These are phyloP conservation scores for Vidua chalybeata DNA, from an alignment of 2,113 vertebrate species.

Conservation along the genomic window DNA sequence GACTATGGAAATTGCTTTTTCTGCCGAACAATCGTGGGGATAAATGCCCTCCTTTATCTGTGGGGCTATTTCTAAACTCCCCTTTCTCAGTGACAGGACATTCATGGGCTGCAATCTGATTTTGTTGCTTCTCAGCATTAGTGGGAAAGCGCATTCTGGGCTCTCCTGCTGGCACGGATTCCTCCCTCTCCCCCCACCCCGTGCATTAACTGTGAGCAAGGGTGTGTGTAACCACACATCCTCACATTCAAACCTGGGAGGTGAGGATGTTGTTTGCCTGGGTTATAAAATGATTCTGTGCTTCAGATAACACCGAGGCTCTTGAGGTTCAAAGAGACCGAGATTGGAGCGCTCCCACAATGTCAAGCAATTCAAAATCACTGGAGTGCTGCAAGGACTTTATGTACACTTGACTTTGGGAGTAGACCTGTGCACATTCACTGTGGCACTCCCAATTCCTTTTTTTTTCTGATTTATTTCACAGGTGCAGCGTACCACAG, in stretches of 20 bases:
- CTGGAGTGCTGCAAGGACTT: slow-evolving; percentile 44
- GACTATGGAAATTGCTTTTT: slow-evolving; percentile 64
- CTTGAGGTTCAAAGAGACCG: slow-evolving; percentile 42
- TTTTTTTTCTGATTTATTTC: not conserved
- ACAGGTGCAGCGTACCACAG: not conserved
- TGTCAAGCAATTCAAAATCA: slow-evolving; percentile 52
- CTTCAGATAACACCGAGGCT: slow-evolving; percentile 3
- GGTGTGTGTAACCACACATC: not conserved
- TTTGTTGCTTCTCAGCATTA: not conserved
- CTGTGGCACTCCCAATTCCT: not conserved
- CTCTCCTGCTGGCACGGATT: not conserved
- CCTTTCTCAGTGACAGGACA: slow-evolving; percentile 15
- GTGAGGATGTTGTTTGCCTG: not conserved
- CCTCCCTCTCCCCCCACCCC: not conserved
- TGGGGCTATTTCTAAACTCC: slow-evolving; percentile 50
- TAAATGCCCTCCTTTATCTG: slow-evolving; percentile 63
- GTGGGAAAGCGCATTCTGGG: not conserved
- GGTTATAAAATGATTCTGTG: slow-evolving; percentile 7
- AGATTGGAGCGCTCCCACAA: slow-evolving; percentile 16
- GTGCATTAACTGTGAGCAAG: not conserved
- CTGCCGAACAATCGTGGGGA: slow-evolving; percentile 41
- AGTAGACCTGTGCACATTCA: not conserved
- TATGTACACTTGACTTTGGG: slow-evolving; percentile 16
- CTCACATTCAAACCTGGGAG: not conserved
- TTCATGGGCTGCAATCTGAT: slow-evolving; percentile 22